A percentile compares a stretch with the other conserved stretches of the same genome.
phyloP scores from a whole-genome alignment of 1,140 invertebrate species.

The Kradibia gibbosae region DNA sequence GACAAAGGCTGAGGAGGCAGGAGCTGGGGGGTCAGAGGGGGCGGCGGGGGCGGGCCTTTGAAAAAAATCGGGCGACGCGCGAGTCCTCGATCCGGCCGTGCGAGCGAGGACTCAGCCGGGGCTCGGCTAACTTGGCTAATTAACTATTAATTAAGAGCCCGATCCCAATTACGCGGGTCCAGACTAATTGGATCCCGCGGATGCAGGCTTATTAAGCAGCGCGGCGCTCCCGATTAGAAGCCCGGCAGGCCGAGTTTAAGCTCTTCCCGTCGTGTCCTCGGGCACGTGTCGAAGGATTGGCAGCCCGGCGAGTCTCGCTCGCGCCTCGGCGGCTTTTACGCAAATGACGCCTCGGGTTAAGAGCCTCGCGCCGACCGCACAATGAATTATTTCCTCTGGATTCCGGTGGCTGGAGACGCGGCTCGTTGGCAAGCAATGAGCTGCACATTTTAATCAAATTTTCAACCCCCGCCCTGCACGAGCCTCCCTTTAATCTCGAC shows the following conservation, averaged over 20 bases:
- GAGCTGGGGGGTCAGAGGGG: background rate
- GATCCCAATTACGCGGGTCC: slow-evolving; percentile 64
- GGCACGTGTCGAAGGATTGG: background rate
- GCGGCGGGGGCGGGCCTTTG: background rate
- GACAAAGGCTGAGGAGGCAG: background rate
- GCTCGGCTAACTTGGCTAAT: slow-evolving; percentile 63
- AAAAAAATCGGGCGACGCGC: background rate
- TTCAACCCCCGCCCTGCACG: background rate
- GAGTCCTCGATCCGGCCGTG: background rate
- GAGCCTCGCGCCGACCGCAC: background rate
- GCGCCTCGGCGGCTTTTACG: background rate
- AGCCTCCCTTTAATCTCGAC: no score
- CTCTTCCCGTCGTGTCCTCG: background rate
- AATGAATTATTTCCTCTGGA: background rate
- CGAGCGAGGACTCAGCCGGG: background rate
- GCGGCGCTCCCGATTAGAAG: background rate
- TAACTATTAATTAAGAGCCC: slow-evolving; percentile 65
- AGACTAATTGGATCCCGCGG: slow-evolving; percentile 63
- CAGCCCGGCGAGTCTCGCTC: background rate
- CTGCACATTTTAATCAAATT: background rate
- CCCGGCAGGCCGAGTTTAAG: background rate
- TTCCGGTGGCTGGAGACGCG: background rate
- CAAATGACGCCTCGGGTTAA: background rate
- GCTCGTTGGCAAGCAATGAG: no score
- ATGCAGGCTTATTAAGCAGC: background rate